Conservation (phyloP, 2,113 vertebrate genomes). For the Oncorhynchus masou region DNA sequence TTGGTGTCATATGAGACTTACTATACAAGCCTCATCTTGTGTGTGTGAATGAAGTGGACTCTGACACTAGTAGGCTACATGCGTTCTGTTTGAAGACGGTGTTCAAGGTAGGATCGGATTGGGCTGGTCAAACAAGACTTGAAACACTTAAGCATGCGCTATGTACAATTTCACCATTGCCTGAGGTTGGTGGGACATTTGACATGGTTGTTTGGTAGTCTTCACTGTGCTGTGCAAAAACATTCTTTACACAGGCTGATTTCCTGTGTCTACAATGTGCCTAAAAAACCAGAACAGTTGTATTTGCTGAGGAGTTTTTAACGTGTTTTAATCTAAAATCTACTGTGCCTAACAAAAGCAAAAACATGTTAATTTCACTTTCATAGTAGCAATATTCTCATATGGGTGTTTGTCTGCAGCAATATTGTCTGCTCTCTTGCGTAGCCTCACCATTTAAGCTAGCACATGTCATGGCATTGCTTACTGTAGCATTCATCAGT, state of each 20-base stretch:
- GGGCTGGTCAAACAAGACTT: conserved; percentile 50
- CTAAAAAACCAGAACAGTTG: not conserved
- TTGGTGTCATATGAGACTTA: not conserved
- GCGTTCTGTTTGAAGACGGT: conserved; percentile 18
- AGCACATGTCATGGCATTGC: not conserved
- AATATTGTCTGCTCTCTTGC: not conserved
- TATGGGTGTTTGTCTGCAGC: not conserved
- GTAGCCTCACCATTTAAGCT: not conserved
- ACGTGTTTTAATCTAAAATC: too few relatives aligned
- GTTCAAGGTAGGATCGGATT: conserved; percentile 18
- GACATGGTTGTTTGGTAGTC: conserved; percentile 17
- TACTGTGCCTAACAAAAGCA: too few relatives aligned
- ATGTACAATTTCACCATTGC: conserved; percentile 41
- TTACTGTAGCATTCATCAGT: not conserved
- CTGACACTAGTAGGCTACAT: conserved; percentile 22
- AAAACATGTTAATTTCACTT: too few relatives aligned
- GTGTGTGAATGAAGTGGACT: conserved; percentile 8
- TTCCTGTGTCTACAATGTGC: conserved; percentile 27
- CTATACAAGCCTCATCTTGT: conserved; percentile 41
- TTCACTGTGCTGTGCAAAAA: conserved; percentile 30
- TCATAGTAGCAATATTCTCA: too few relatives aligned
- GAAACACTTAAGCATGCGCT: conserved; percentile 42
- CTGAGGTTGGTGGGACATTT: not conserved
- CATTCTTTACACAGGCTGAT: not conserved
- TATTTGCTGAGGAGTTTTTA: too few relatives aligned